Percentiles rank a stretch among this genome's conserved stretches.
Evolutionary conservation across 2,113 vertebrate species (phyloP).

Genomic region (Cottus gobio): DNA sequence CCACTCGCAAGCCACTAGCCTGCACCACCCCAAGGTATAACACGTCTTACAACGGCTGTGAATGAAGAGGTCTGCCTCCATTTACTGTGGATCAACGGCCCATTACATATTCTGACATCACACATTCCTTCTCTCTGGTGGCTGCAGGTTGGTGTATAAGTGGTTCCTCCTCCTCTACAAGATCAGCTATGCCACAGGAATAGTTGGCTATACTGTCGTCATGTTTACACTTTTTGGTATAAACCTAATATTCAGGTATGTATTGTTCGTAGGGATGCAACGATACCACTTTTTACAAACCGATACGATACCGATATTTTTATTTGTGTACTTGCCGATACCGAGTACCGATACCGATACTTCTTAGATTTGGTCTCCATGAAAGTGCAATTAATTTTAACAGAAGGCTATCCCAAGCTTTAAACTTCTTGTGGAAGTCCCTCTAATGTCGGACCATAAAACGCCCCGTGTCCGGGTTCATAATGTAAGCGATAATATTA

Average conservation of each 20-base stretch:
- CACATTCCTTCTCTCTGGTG: not conserved
- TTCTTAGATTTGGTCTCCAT: too few species aligned
- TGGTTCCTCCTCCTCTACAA: slow-evolving; percentile 99
- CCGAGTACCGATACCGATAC: too few species aligned
- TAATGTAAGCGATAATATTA: too few species aligned
- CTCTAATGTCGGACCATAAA: too few species aligned
- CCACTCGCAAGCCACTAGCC: slow-evolving; percentile 93
- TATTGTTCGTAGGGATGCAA: slow-evolving; percentile 29
- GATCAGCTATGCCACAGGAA: slow-evolving; percentile 96
- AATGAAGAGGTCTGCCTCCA: not conserved
- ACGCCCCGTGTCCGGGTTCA: too few species aligned
- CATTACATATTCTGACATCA: not conserved
- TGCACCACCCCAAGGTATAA: slow-evolving; percentile 95
- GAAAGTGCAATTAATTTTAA: too few species aligned
- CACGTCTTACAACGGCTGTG: too few species aligned
- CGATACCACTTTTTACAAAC: too few species aligned
- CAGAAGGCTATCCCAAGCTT: too few species aligned
- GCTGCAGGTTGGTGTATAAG: slow-evolving; percentile 95
- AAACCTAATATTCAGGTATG: slow-evolving; percentile 97
- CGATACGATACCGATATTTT: too few species aligned
- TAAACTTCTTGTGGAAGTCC: too few species aligned
- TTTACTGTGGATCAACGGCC: not conserved
- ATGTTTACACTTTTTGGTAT: slow-evolving; percentile 99
- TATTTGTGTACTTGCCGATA: too few species aligned
- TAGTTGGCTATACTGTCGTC: slow-evolving; percentile 94